A percentile compares a stretch with the other conserved stretches of the same genome.
These are phyloP conservation scores for Nipponia nippon DNA, from an alignment of 2,113 vertebrate genomes.

Conservation along the genomic window DNA sequence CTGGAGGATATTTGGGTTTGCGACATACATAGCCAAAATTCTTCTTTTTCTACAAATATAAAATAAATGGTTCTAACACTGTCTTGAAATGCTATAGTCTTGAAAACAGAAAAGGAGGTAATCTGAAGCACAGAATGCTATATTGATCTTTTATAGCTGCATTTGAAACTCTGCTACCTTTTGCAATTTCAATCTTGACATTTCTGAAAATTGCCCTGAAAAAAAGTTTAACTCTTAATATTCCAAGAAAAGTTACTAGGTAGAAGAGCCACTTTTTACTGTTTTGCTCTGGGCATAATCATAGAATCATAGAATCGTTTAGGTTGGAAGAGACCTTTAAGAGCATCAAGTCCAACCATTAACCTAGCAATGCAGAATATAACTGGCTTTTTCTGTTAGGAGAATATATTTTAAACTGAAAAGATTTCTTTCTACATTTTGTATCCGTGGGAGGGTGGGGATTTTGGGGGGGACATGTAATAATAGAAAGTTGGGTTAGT, in stretches of 20 bases:
- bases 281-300: not conserved
- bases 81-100: not conserved
- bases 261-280: not conserved
- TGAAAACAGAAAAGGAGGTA: not conserved
- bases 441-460: not conserved
- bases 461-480: not conserved
- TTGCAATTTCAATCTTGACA: not conserved
- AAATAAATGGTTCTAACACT: not conserved
- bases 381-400: not conserved
- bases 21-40: not conserved
- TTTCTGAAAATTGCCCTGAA: not conserved
- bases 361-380: not conserved
- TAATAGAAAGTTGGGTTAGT: not conserved
- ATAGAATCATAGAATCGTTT: no score
- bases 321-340: no score
- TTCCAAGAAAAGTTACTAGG: not conserved
- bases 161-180: not conserved
- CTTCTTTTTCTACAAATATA: not conserved
- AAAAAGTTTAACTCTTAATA: not conserved
- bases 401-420: not conserved
- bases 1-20: not conserved
- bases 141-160: not conserved
- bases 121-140: not conserved
- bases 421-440: not conserved
- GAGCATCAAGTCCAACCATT: no score